Evolutionary conservation across 2,797 vertebrate species (phyloP).

Genomic region (Rhadinocentrus ornatus): DNA sequence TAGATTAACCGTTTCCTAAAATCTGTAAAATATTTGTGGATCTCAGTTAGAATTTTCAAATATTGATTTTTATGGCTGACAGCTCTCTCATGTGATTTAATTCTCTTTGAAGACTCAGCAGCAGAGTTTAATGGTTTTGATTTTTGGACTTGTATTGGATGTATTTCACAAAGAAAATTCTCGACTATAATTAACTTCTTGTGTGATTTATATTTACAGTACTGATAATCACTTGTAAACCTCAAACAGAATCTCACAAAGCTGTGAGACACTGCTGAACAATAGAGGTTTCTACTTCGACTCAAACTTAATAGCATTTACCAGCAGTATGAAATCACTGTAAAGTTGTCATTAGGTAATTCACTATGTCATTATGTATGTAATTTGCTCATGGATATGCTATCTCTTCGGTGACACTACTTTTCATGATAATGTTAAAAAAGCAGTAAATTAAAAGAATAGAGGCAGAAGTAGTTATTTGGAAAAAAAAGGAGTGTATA

Average conservation of each 20-base stretch:
- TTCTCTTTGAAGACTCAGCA: conserved; percentile 17
- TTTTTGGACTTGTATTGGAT: conserved; percentile 2
- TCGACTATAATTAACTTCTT: not conserved
- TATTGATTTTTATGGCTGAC: not conserved
- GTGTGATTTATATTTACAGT: conserved; percentile 25
- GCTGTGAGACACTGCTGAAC: not conserved
- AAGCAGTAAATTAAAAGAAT: conserved; percentile 45
- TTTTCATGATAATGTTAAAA: conserved; percentile 48
- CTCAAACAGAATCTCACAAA: conserved; percentile 14
- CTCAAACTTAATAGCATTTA: conserved; percentile 17
- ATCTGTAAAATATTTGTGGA: not conserved
- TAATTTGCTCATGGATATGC: conserved; percentile 31
- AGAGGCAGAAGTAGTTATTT: conserved; percentile 55
- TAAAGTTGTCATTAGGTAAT: conserved; percentile 22
- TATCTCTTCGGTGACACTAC: conserved; percentile 44
- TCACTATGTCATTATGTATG: not conserved
- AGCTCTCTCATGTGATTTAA: conserved; percentile 11
- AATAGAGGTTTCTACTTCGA: not conserved
- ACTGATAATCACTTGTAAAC: not conserved
- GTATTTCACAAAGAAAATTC: not conserved
- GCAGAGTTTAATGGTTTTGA: not conserved
- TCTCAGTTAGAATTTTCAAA: not conserved
- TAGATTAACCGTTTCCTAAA: conserved; percentile 2
- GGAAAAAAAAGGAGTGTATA: conserved; percentile 34
- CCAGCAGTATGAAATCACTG: conserved; percentile 24